These are phyloP conservation scores for Mus caroli DNA, from an alignment of 2,797 vertebrate species.

Conservation along the genomic window DNA sequence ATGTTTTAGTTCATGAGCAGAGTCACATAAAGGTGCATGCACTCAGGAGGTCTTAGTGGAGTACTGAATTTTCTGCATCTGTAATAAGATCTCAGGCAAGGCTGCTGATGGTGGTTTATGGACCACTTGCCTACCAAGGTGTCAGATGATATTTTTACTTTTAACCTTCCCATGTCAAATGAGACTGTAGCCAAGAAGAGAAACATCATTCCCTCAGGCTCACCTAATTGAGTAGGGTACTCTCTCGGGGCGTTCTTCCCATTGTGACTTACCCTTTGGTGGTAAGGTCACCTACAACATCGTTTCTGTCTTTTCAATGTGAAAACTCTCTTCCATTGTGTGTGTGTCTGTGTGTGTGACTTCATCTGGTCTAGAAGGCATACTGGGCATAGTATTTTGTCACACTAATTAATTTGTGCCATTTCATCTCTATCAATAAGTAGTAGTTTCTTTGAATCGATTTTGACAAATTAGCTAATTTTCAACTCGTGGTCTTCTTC, in stretches of 20 bases:
- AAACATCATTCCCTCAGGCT: neutral
- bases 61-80: constrained; percentile 15
- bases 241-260: neutral
- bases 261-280: neutral
- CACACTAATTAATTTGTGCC: neutral
- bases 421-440: neutral
- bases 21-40: neutral
- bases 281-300: neutral
- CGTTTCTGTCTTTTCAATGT: neutral
- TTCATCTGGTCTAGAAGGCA: constrained; percentile 16
- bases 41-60: neutral
- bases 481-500: neutral
- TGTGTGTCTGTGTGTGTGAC: neutral
- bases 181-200: neutral
- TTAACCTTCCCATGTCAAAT: neutral
- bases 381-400: neutral
- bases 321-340: neutral
- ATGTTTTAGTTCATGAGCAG: neutral
- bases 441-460: constrained; percentile 41
- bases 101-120: neutral
- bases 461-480: constrained; percentile 40
- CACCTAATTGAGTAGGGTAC: neutral
- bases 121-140: neutral
- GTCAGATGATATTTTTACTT: neutral
- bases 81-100: neutral